These are phyloP conservation scores for Mylabris sibirica DNA, from an alignment of 2,888 invertebrate genomes.

Conservation along the genomic window DNA sequence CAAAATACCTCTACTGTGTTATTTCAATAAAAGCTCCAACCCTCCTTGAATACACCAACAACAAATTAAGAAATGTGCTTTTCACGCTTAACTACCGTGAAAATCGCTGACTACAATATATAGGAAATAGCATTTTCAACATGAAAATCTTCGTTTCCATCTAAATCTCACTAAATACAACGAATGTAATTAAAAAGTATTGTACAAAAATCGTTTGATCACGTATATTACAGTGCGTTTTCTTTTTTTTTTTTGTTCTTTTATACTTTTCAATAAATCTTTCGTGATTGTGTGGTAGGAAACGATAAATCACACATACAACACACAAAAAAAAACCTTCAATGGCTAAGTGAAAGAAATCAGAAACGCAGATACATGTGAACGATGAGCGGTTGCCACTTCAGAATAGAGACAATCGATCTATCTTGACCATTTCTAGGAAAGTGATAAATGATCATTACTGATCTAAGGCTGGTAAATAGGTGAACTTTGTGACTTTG, in stretches of 20 bases:
- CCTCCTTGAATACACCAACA: slow-evolving; percentile 24
- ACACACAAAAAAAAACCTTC: neutral
- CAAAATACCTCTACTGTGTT: neutral
- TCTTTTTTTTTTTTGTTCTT: neutral
- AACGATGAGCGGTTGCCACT: slow-evolving; percentile 54
- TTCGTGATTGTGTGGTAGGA: neutral
- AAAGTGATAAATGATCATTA: slow-evolving; percentile 56
- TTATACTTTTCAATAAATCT: slow-evolving; percentile 1
- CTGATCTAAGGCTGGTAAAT: slow-evolving; percentile 47
- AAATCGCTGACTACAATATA: slow-evolving; percentile 23
- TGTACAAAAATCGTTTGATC: neutral
- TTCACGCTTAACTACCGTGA: slow-evolving; percentile 21
- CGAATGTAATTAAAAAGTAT: neutral
- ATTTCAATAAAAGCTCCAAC: slow-evolving; percentile 16
- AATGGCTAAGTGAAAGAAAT: slow-evolving; percentile 43
- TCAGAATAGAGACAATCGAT: slow-evolving; percentile 55
- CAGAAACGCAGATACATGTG: slow-evolving; percentile 50
- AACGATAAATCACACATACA: neutral
- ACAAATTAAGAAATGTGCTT: slow-evolving; percentile 30
- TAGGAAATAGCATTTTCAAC: neutral
- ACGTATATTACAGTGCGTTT: neutral
- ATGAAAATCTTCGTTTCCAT: neutral
- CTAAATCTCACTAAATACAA: neutral
- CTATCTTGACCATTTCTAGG: slow-evolving; percentile 51
- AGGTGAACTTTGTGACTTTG: slow-evolving; percentile 7